These are phyloP conservation scores for Carassius carassius DNA, from an alignment of 2,113 vertebrate species.

Conservation along the genomic window DNA sequence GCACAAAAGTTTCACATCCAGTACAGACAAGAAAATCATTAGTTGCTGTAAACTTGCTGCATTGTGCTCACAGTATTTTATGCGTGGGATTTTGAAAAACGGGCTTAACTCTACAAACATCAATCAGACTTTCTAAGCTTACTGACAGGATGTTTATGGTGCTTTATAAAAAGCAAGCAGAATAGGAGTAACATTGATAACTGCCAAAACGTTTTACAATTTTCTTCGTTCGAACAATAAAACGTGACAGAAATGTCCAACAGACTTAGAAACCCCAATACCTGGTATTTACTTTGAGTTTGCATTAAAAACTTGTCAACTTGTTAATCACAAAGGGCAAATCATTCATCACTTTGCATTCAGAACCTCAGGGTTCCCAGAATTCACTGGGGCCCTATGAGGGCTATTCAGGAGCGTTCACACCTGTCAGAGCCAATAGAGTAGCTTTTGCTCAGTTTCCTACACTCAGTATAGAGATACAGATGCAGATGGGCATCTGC, in stretches of 20 bases:
- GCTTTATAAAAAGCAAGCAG: neutral
- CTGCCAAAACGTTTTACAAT: neutral
- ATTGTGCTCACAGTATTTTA: neutral
- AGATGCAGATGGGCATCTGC: conserved; percentile 48
- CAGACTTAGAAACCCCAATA: neutral
- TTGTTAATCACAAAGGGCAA: neutral
- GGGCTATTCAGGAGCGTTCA: neutral
- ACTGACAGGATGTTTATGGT: neutral
- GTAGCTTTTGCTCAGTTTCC: neutral
- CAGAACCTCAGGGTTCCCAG: neutral
- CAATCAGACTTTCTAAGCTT: neutral
- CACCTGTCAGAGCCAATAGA: neutral
- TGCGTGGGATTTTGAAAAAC: neutral
- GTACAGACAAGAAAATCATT: no score
- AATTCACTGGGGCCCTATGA: neutral
- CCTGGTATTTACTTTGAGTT: neutral
- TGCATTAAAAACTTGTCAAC: neutral
- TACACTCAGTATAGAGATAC: neutral
- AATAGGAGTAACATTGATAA: neutral
- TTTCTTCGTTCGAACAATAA: neutral
- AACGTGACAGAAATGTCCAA: neutral
- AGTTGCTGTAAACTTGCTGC: neutral
- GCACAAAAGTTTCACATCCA: no score
- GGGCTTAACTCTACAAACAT: neutral
- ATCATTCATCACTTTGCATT: neutral